Evolutionary conservation across 2,797 vertebrate species (phyloP).

Genomic region (Amazona finschi): DNA sequence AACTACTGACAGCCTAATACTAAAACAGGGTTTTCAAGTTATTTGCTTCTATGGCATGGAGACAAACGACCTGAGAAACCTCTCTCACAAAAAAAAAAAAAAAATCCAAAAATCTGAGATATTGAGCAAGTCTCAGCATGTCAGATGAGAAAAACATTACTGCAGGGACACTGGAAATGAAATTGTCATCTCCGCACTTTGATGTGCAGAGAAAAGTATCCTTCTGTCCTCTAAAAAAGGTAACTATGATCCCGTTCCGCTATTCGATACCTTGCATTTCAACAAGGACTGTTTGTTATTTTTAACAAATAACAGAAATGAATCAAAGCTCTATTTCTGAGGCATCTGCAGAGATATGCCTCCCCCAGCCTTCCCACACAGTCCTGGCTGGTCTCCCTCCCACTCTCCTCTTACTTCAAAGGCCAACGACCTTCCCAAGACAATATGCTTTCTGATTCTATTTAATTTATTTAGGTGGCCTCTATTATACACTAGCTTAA

Average conservation of each 20-base stretch:
- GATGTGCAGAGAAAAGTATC: background rate
- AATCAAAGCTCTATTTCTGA: conserved; percentile 11
- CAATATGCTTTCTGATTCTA: background rate
- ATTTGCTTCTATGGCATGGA: background rate
- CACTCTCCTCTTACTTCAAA: background rate
- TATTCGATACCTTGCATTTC: background rate
- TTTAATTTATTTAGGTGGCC: background rate
- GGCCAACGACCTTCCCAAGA: background rate
- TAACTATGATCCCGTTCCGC: background rate
- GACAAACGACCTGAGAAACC: background rate
- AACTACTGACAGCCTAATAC: background rate
- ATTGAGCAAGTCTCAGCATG: background rate
- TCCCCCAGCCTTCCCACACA: background rate
- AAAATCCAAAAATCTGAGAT: background rate
- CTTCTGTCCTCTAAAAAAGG: background rate
- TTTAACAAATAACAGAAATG: conserved; percentile 16
- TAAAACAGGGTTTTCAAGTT: background rate
- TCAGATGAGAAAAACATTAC: background rate
- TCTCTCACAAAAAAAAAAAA: background rate
- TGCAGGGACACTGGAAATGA: background rate
- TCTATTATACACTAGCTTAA: background rate
- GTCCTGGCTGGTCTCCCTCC: background rate
- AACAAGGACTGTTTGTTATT: background rate
- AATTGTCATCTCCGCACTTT: background rate
- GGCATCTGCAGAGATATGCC: background rate